Conservation (phyloP, 1,140 invertebrate species). For the Coptotermes formosanus region DNA sequence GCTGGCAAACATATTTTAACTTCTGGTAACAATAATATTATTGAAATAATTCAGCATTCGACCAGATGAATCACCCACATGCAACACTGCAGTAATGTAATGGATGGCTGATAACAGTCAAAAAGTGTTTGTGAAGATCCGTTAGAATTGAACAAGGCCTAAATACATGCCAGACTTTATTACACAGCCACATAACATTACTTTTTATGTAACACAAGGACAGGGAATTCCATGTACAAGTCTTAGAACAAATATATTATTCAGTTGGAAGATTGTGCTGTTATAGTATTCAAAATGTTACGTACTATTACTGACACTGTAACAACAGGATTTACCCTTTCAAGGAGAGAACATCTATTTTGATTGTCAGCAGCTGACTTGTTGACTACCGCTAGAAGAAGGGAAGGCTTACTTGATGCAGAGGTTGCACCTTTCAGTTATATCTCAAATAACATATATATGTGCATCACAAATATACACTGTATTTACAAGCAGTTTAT, state of each 20-base stretch:
- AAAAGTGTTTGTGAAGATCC: background rate
- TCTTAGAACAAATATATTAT: background rate
- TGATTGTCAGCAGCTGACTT: conserved; percentile 11
- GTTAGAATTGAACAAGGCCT: background rate
- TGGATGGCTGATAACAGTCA: background rate
- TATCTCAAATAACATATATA: background rate
- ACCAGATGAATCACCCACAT: too few species aligned
- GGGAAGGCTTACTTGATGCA: background rate
- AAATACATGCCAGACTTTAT: background rate
- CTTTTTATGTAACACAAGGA: conserved; percentile 1
- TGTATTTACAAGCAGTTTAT: background rate
- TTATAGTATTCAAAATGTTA: background rate
- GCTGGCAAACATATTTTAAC: too few species aligned
- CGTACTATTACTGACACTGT: background rate
- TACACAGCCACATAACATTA: background rate
- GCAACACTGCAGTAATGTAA: too few species aligned
- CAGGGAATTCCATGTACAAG: background rate
- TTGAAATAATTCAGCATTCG: too few species aligned
- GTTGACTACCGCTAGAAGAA: conserved; percentile 15
- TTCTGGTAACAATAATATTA: too few species aligned
- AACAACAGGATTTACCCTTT: background rate
- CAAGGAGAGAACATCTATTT: background rate
- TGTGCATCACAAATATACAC: conserved; percentile 3
- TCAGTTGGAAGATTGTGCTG: background rate
- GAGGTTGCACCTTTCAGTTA: background rate